phyloP scores from a whole-genome alignment of 2,888 invertebrate genomes.

The Parnassius smintheus region DNA sequence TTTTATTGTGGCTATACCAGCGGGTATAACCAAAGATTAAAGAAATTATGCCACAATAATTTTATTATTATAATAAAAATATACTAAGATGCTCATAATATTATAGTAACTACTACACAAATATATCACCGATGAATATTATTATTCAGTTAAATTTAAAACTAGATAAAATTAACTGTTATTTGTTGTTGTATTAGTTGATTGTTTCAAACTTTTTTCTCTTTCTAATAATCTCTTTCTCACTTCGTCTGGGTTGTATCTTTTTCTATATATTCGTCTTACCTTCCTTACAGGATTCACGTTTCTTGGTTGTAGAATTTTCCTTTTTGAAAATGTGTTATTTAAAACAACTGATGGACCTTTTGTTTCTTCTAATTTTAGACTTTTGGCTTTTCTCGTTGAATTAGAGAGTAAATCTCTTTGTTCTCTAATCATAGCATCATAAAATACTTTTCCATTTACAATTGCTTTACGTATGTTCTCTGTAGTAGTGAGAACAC shows the following conservation, averaged over 20 bases:
- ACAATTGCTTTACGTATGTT: conserved; percentile 69
- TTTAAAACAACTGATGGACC: conserved; percentile 49
- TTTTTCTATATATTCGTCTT: conserved; percentile 68
- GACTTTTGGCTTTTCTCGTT: conserved; percentile 47
- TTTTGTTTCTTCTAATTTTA: conserved; percentile 47
- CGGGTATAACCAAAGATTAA: neutral
- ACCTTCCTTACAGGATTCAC: conserved; percentile 68
- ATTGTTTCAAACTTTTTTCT: conserved; percentile 54
- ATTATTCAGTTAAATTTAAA: neutral
- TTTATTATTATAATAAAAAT: neutral
- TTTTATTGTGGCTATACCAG: neutral
- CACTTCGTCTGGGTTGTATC: conserved; percentile 77
- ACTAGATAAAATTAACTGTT: conserved; percentile 29
- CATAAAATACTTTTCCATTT: conserved; percentile 74
- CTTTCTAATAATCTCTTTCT: conserved; percentile 71
- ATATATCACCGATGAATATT: conserved; percentile 1
- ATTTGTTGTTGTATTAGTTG: conserved; percentile 29
- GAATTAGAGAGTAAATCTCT: conserved; percentile 53
- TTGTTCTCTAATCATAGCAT: conserved; percentile 68
- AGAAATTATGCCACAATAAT: neutral
- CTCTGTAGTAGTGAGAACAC: conserved; percentile 66
- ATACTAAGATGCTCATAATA: neutral
- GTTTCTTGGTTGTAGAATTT: conserved; percentile 60
- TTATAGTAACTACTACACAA: conserved; percentile 11
- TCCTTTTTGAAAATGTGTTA: conserved; percentile 51